phyloP scores from a whole-genome alignment of 1,140 invertebrate species.

The Cherax destructor region DNA sequence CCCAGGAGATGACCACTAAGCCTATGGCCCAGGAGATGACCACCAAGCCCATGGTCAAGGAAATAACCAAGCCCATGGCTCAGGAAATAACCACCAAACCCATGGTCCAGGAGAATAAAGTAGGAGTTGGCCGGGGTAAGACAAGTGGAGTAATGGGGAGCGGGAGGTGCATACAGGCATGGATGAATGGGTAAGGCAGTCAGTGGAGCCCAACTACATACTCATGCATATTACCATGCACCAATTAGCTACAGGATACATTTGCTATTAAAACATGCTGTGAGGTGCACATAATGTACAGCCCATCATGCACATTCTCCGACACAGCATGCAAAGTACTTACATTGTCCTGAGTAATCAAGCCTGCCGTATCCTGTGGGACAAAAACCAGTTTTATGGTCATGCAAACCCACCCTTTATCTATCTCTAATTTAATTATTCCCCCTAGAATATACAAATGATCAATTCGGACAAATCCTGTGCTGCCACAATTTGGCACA shows the following conservation, averaged over 20 bases:
- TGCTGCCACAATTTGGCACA: not conserved
- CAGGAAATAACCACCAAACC: not conserved
- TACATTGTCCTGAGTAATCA: slow-evolving; percentile 65
- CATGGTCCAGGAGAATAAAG: not conserved
- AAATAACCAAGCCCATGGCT: not conserved
- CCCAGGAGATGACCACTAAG: not conserved
- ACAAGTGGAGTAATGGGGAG: not conserved
- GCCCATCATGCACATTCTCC: slow-evolving; percentile 55
- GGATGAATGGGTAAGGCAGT: slow-evolving; percentile 23
- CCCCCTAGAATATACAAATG: not conserved
- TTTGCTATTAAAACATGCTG: not conserved
- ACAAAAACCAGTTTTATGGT: slow-evolving; percentile 63
- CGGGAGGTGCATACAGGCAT: not conserved
- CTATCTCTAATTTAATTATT: slow-evolving; percentile 12
- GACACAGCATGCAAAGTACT: slow-evolving; percentile 52
- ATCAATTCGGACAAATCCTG: not conserved
- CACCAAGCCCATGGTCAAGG: not conserved
- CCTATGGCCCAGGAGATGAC: not conserved
- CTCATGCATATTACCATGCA: slow-evolving; percentile 50
- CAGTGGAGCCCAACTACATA: slow-evolving; percentile 15
- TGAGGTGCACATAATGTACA: slow-evolving; percentile 7
- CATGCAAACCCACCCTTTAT: slow-evolving; percentile 51
- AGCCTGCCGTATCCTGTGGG: slow-evolving; percentile 66
- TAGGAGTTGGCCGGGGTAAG: not conserved
- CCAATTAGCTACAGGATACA: not conserved